phyloP scores from a whole-genome alignment of 2,797 vertebrate species.

The Oceanodroma leucorhoa region DNA sequence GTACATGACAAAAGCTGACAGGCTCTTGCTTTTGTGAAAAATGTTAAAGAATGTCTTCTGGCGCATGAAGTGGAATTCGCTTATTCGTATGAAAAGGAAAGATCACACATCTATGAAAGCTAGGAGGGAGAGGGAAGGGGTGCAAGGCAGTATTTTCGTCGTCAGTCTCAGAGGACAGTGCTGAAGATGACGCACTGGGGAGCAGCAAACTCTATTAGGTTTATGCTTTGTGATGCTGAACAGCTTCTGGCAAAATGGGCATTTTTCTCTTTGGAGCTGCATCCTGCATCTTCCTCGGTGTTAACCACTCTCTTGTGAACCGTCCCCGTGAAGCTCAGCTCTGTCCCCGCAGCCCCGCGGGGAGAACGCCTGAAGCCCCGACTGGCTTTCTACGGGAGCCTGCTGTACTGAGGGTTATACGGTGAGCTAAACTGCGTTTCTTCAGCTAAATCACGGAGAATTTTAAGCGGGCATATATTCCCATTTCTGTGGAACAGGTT shows the following conservation, averaged over 20 bases:
- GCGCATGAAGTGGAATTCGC: background rate
- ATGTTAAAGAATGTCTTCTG: constrained; percentile 11
- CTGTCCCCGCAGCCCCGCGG: background rate
- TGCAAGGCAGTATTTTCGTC: background rate
- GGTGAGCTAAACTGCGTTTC: background rate
- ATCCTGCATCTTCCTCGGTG: background rate
- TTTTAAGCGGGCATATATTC: background rate
- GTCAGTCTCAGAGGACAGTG: background rate
- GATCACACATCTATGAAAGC: background rate
- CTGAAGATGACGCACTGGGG: background rate
- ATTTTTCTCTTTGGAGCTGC: background rate
- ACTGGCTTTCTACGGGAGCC: too few relatives aligned
- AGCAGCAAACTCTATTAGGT: background rate
- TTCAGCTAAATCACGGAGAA: background rate
- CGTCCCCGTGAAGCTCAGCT: background rate
- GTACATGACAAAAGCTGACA: constrained; percentile 25
- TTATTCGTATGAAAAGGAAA: background rate
- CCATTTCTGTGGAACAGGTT: background rate
- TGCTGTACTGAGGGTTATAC: background rate
- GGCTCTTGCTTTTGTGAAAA: constrained; percentile 11
- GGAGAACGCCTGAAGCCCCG: background rate
- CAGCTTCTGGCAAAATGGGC: background rate
- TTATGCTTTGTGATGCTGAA: background rate
- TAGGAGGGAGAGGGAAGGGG: background rate
- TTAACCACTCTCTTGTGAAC: background rate